Conservation (phyloP, 1,140 invertebrate genomes). For the Drosophila mauritiana region DNA sequence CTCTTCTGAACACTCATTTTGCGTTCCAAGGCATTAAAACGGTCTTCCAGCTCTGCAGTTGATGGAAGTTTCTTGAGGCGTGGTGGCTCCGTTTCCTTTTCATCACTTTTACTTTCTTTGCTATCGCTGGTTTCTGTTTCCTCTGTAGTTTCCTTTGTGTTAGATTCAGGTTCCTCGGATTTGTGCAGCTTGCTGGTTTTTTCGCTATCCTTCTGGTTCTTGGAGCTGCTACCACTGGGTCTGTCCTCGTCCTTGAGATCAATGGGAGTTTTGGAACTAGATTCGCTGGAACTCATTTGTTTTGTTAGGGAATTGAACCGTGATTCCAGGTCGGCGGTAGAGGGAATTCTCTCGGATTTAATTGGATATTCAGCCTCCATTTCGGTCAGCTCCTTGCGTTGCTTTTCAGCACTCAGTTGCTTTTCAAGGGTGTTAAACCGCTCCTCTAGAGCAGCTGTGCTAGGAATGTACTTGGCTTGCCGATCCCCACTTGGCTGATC, state of each 20-base stretch:
- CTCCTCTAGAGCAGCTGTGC: conserved; percentile 69
- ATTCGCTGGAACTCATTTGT: conserved; percentile 60
- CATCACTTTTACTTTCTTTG: conserved; percentile 2
- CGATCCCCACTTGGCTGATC: conserved; percentile 41
- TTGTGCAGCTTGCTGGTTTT: conserved; percentile 38
- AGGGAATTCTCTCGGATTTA: conserved; percentile 62
- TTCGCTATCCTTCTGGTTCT: conserved; percentile 35
- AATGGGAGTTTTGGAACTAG: conserved; percentile 48
- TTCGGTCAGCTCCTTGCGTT: conserved; percentile 26
- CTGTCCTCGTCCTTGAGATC: conserved; percentile 43
- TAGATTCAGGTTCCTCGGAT: conserved; percentile 23
- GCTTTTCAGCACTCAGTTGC: conserved; percentile 62
- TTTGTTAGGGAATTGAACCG: conserved; percentile 71
- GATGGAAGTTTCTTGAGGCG: conserved; percentile 74
- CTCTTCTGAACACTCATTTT: conserved; percentile 67
- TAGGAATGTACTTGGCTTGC: conserved; percentile 62
- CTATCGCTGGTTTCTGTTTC: conserved; percentile 22
- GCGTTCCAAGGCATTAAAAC: conserved; percentile 74
- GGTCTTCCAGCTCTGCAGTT: conserved; percentile 76
- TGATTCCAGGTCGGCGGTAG: conserved; percentile 67
- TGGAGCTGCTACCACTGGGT: conserved; percentile 9
- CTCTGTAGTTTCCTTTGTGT: conserved; percentile 22
- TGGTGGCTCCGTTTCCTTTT: conserved; percentile 20
- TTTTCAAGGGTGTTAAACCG: conserved; percentile 69
- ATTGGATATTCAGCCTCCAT: conserved; percentile 5